phyloP scores from a whole-genome alignment of 2,888 invertebrate genomes.

The Cyclophora punctaria region DNA sequence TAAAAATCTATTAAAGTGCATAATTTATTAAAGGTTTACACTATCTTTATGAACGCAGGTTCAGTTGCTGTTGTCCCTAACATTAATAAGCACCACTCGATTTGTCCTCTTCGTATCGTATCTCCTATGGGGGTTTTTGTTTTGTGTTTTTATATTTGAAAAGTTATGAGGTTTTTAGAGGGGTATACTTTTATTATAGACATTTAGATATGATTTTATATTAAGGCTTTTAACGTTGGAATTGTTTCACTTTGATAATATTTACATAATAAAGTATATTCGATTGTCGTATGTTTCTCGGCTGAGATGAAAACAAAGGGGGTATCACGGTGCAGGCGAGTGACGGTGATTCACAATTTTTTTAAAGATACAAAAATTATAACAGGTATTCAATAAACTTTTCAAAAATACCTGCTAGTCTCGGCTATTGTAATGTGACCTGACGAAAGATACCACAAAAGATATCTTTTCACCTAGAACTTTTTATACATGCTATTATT shows the following conservation, averaged over 20 bases:
- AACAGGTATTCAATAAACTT: too few species aligned
- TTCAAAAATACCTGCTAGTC: too few species aligned
- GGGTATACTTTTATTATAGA: slow-evolving; percentile 64
- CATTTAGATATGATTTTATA: slow-evolving; percentile 66
- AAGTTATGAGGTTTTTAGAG: slow-evolving; percentile 60
- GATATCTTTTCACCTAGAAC: too few species aligned
- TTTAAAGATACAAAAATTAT: too few species aligned
- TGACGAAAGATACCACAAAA: too few species aligned
- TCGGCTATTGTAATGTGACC: too few species aligned
- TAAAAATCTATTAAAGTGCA: slow-evolving; percentile 47
- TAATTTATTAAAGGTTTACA: slow-evolving; percentile 52
- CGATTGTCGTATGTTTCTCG: slow-evolving; percentile 7
- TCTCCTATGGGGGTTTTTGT: slow-evolving; percentile 59
- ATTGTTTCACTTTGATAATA: neutral
- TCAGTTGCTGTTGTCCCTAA: slow-evolving; percentile 39
- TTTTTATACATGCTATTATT: too few species aligned
- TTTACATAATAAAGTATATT: neutral
- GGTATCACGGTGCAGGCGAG: too few species aligned
- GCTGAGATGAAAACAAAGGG: too few species aligned
- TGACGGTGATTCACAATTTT: too few species aligned
- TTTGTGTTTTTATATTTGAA: slow-evolving; percentile 52
- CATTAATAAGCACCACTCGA: slow-evolving; percentile 48
- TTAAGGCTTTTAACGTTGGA: slow-evolving; percentile 53
- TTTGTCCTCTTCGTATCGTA: slow-evolving; percentile 49
- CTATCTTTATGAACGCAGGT: slow-evolving; percentile 35